Percentiles rank a stretch among this genome's conserved stretches.
phyloP scores from a whole-genome alignment of 2,888 invertebrate species.

The Xestia rhomboidea region DNA sequence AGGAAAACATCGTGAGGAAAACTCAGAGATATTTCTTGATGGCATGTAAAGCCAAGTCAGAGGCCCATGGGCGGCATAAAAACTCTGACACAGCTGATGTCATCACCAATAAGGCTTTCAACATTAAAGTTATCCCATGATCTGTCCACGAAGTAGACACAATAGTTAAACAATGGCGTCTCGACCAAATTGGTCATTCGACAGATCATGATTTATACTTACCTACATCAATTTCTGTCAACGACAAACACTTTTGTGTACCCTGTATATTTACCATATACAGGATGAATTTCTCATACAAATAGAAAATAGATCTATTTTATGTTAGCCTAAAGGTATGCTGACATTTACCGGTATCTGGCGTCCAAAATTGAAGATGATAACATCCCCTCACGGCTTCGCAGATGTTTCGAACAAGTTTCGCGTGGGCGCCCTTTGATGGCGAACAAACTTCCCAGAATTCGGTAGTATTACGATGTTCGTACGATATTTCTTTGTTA shows the following conservation, averaged over 20 bases:
- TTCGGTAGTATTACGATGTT: not conserved
- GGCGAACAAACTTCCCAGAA: not conserved
- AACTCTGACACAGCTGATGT: no score
- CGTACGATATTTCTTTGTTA: not conserved
- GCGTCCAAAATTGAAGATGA: constrained; percentile 4
- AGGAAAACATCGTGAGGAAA: no score
- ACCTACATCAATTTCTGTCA: no score
- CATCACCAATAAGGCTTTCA: no score
- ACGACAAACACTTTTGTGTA: not conserved
- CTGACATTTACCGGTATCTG: not conserved
- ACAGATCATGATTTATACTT: no score
- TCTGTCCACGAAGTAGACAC: no score
- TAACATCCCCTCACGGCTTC: not conserved
- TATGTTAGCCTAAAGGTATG: not conserved
- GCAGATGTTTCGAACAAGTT: constrained; percentile 5
- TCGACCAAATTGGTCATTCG: no score
- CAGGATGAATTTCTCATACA: not conserved
- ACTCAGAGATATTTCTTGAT: no score
- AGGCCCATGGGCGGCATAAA: no score
- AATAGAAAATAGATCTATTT: not conserved
- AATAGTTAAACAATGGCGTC: no score
- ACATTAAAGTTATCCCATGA: no score
- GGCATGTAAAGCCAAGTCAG: no score
- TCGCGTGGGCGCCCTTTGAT: not conserved
- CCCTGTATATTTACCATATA: not conserved